Base-by-base conservation (phyloP, 1,140 invertebrate genomes). In the Hetaerina americana region DNA sequence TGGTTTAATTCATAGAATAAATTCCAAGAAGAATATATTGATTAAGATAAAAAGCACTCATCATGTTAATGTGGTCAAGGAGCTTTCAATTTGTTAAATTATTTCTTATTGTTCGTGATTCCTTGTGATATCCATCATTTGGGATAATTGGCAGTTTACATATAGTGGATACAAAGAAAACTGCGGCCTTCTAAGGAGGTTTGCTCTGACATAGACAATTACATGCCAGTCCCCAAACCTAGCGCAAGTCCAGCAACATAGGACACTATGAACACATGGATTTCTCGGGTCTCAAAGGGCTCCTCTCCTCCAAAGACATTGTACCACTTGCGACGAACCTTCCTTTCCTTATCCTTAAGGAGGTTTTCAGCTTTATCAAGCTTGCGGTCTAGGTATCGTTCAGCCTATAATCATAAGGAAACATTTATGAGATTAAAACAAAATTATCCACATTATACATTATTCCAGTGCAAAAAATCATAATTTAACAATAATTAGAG, bases 311-410 rank as follows among this genome's bases (percentile, higher is more conserved):
- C 87, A 27, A 89, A 78, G 49, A 83, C 84, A 66, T 88, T 82
- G 77, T 91, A 92, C 90, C 90, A 92, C 40, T 57, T 57, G 74
- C 85, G 85, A 74, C 86, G 87, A 2, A 87, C 87, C 76, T 86
- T 87, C 25, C 81, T 77, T 80, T 89, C 83, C 71, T 88, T 88
- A 75, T 86, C 86, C 79, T 87, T 90, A 68, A 92, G 74, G 66
- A 89, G 75, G 75, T 86, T 84, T 78, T 92, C 90, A 70, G 89
- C 90, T 82, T 89, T 90, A 76, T 91, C 88, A 72, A 92, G 72
- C 83, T 92, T 92, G 70, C 86, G 86, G 79, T 92, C 91, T 71
- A 92, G 86, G 84, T 83, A 92, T 80, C 87, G 84, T 78, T 90
- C 90, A 71, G 90, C 85, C 89, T 92, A 80, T 71, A 86, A 87